Conservation (phyloP, 2,888 invertebrate genomes). For the Caenorhabditis sp. region DNA sequence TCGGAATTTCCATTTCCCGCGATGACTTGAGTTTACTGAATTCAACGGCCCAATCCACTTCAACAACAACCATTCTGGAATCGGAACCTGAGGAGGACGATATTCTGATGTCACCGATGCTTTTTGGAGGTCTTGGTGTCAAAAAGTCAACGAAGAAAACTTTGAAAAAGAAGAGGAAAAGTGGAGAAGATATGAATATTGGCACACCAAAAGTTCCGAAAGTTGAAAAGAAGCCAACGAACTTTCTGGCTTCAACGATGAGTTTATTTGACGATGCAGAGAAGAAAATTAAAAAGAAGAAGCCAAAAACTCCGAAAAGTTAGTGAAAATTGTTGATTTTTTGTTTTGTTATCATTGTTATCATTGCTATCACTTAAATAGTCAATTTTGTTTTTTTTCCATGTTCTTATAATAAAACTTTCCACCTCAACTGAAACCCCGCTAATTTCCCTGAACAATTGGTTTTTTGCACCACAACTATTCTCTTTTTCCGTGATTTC, state of each 20-base stretch:
- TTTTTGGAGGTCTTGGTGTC: neutral
- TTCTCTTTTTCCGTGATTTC: neutral
- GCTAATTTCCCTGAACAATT: neutral
- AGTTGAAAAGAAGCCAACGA: constrained; percentile 4
- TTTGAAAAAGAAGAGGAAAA: constrained; percentile 15
- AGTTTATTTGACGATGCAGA: constrained; percentile 9
- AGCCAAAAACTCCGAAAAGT: neutral
- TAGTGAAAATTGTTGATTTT: neutral
- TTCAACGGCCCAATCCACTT: constrained; percentile 12
- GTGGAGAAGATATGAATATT: neutral
- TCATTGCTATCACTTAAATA: neutral
- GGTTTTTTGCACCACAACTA: constrained; percentile 5
- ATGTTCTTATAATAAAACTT: constrained; percentile 7
- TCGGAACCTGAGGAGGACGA: neutral
- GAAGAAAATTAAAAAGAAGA: constrained; percentile 11
- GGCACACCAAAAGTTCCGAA: neutral
- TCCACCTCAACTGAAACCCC: neutral
- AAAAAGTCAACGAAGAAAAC: constrained; percentile 4
- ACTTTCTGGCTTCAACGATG: constrained; percentile 27
- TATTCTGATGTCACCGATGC: constrained; percentile 24
- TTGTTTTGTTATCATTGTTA: constrained; percentile 14
- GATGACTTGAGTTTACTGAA: constrained; percentile 31
- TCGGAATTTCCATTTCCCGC: constrained; percentile 45
- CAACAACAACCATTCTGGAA: neutral
- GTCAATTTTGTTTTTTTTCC: neutral